Evolutionary conservation across 2,888 invertebrate species (phyloP).

Genomic region (Machimus rusticus): DNA sequence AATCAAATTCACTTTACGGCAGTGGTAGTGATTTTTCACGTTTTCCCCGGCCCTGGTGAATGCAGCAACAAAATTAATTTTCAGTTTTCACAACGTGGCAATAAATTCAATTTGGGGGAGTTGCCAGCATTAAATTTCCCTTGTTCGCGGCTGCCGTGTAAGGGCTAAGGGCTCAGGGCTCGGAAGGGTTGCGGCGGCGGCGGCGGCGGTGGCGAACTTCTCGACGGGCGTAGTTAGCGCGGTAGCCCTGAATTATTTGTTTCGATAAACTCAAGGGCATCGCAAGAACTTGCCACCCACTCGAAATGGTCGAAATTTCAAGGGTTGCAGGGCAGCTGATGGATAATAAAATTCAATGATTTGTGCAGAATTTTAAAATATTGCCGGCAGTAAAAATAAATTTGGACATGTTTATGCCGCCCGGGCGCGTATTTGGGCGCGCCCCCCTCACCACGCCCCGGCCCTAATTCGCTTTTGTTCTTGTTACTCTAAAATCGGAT

Average conservation of each 20-base stretch:
- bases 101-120: conserved; percentile 38
- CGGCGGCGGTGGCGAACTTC: neutral
- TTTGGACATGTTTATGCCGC: conserved; percentile 5
- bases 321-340: conserved; percentile 46
- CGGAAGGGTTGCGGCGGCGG: neutral
- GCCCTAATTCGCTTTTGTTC: conserved; percentile 38
- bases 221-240: conserved; percentile 13
- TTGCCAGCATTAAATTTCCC: conserved; percentile 40
- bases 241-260: conserved; percentile 34
- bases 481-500: conserved; percentile 35
- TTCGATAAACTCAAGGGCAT: conserved; percentile 40
- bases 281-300: conserved; percentile 45
- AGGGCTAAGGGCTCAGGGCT: neutral
- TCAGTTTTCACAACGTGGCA: conserved; percentile 39
- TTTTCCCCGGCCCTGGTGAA: conserved; percentile 6
- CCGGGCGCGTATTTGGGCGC: neutral
- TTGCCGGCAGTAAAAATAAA: conserved; percentile 29
- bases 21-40: conserved; percentile 39
- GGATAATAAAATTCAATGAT: conserved; percentile 49
- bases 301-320: conserved; percentile 42
- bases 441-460: neutral
- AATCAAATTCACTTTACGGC: conserved; percentile 42
- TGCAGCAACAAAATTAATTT: conserved; percentile 39
- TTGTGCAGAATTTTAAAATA: conserved; percentile 47
- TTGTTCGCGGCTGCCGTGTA: conserved; percentile 7